Percentiles rank a stretch among this genome's conserved stretches.
phyloP scores from a whole-genome alignment of 2,888 invertebrate genomes.

The Drosophila kuntzei region DNA sequence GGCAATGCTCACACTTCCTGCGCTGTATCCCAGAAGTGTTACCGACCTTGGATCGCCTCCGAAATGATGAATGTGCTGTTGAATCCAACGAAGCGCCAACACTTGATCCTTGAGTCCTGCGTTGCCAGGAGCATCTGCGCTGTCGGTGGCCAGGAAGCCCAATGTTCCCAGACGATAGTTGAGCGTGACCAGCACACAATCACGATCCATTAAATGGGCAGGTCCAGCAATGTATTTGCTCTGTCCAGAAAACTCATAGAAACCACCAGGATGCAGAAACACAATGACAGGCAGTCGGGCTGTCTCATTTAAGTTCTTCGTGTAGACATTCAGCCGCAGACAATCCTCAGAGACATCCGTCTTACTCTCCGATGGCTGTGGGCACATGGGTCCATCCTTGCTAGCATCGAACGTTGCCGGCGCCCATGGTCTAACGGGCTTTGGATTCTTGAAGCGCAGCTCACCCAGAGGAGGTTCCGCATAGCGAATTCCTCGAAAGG shows the following conservation, averaged over 20 bases:
- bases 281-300: slow-evolving; percentile 87
- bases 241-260: slow-evolving; percentile 87
- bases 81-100: slow-evolving; percentile 88
- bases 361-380: slow-evolving; percentile 83
- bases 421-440: slow-evolving; percentile 86
- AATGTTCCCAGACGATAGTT: slow-evolving; percentile 87
- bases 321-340: slow-evolving; percentile 87
- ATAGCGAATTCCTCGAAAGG: slow-evolving; percentile 84
- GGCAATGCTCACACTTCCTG: slow-evolving; percentile 86
- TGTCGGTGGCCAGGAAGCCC: slow-evolving; percentile 89
- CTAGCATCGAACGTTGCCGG: slow-evolving; percentile 86
- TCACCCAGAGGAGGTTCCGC: slow-evolving; percentile 80
- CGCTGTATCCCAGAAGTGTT: slow-evolving; percentile 88
- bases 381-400: slow-evolving; percentile 87
- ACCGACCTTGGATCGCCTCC: slow-evolving; percentile 89
- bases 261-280: slow-evolving; percentile 89
- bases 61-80: slow-evolving; percentile 88
- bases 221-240: slow-evolving; percentile 86
- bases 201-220: slow-evolving; percentile 88
- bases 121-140: slow-evolving; percentile 89
- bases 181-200: slow-evolving; percentile 88
- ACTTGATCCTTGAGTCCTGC: slow-evolving; percentile 90
- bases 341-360: slow-evolving; percentile 87
- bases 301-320: slow-evolving; percentile 72
- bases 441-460: slow-evolving; percentile 85